These are phyloP conservation scores for Sciaenops ocellatus DNA, from an alignment of 2,797 vertebrate species.

Conservation along the genomic window DNA sequence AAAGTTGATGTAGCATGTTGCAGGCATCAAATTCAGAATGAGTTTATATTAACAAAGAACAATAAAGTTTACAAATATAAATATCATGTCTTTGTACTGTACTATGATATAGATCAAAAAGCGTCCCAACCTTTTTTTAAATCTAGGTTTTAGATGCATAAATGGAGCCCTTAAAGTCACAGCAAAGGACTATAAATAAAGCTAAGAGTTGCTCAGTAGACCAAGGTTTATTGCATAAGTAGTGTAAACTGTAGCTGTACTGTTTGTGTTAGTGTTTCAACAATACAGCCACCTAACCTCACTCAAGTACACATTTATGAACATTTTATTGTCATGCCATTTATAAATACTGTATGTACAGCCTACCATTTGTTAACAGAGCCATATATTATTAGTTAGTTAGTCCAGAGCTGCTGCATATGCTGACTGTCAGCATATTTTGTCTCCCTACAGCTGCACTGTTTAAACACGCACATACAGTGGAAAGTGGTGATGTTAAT, in stretches of 20 bases:
- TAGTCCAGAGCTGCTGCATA: conserved; percentile 35
- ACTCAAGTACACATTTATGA: conserved; percentile 32
- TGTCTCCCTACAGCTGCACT: conserved; percentile 55
- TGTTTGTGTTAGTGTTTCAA: conserved; percentile 35
- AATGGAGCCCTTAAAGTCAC: neutral
- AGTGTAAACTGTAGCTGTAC: conserved; percentile 11
- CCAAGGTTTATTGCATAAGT: neutral
- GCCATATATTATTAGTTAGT: conserved; percentile 52
- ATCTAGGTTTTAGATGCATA: neutral
- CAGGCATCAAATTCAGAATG: too few species aligned
- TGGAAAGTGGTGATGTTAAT: conserved; percentile 68
- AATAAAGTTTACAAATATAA: too few species aligned
- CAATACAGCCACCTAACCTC: conserved; percentile 12
- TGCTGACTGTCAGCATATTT: conserved; percentile 67
- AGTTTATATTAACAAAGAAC: too few species aligned
- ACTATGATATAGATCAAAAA: too few species aligned
- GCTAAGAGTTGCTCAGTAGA: conserved; percentile 15
- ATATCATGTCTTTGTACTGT: too few species aligned
- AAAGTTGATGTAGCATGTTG: too few species aligned
- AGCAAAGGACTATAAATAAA: neutral
- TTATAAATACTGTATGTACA: conserved; percentile 22
- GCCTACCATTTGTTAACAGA: conserved; percentile 36
- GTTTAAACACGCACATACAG: conserved; percentile 47
- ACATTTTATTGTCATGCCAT: conserved; percentile 16
- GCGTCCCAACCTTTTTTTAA: too few species aligned